A percentile compares a stretch with the other conserved stretches of the same genome.
These are phyloP conservation scores for western clawed frog (Xenopus tropicalis) DNA, from an alignment of 2,113 vertebrate genomes.

Conservation along the genomic window DNA sequence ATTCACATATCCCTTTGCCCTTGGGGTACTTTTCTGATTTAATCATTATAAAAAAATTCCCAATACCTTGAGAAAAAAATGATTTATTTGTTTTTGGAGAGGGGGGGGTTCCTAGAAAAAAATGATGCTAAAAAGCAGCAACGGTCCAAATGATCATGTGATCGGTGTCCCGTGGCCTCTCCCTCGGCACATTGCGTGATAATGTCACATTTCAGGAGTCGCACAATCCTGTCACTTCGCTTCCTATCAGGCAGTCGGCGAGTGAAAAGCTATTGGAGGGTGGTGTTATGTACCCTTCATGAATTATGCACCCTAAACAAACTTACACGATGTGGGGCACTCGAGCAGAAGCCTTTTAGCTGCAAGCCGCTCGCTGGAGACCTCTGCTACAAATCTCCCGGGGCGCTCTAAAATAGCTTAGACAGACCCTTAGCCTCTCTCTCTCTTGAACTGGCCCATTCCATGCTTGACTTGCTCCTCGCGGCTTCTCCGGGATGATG, in stretches of 20 bases:
- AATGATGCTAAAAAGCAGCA: neutral
- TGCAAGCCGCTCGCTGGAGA: slow-evolving; percentile 57
- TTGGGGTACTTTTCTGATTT: too few species aligned
- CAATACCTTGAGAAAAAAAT: neutral
- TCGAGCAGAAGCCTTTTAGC: slow-evolving; percentile 68
- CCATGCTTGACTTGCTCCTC: slow-evolving; percentile 50
- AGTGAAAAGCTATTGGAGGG: slow-evolving; percentile 65
- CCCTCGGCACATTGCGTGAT: slow-evolving; percentile 50
- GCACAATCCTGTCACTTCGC: slow-evolving; percentile 51
- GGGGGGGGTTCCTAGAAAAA: neutral
- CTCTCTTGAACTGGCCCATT: slow-evolving; percentile 44
- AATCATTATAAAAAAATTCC: too few species aligned
- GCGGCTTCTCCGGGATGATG: slow-evolving; percentile 30
- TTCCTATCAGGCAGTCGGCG: slow-evolving; percentile 53
- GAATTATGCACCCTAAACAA: slow-evolving; percentile 86
- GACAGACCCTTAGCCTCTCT: slow-evolving; percentile 13
- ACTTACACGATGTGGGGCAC: slow-evolving; percentile 67
- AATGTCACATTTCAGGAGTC: slow-evolving; percentile 48
- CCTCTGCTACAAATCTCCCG: slow-evolving; percentile 51
- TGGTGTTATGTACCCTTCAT: slow-evolving; percentile 70
- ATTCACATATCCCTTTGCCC: too few species aligned
- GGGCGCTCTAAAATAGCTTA: slow-evolving; percentile 51
- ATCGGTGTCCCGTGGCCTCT: slow-evolving; percentile 38
- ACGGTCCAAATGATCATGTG: slow-evolving; percentile 28
- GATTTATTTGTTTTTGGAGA: neutral